These are phyloP conservation scores for Alsophila aescularia DNA, from an alignment of 2,888 invertebrate species.

Conservation along the genomic window DNA sequence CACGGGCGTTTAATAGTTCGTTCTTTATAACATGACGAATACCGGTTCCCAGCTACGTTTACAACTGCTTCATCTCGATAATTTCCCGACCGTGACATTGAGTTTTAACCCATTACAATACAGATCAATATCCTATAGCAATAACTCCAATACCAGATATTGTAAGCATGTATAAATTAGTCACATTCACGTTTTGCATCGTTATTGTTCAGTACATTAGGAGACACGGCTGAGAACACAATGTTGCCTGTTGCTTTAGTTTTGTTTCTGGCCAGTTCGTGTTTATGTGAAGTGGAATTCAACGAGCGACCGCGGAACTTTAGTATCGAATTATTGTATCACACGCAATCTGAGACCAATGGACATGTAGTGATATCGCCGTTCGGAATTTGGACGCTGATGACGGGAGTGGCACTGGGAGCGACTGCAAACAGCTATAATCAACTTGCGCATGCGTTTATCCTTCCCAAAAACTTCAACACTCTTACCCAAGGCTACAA, in stretches of 20 bases:
- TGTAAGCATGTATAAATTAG: constrained; percentile 53
- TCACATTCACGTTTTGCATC: constrained; percentile 57
- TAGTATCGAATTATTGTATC: constrained; percentile 71
- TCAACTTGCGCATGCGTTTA: constrained; percentile 64
- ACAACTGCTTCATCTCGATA: constrained; percentile 7
- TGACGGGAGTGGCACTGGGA: constrained; percentile 74
- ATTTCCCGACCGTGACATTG: constrained; percentile 15
- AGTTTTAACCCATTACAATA: constrained; percentile 23
- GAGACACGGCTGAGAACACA: constrained; percentile 53
- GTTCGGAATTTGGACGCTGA: constrained; percentile 79
- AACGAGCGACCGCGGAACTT: constrained; percentile 72
- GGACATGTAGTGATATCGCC: constrained; percentile 78
- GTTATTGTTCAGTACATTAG: constrained; percentile 60
- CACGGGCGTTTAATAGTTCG: constrained; percentile 4
- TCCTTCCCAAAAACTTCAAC: constrained; percentile 58
- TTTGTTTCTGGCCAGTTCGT: constrained; percentile 54
- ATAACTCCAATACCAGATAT: constrained; percentile 23
- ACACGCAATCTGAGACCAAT: constrained; percentile 64
- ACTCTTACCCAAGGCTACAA: constrained; percentile 62
- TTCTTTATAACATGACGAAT: constrained; percentile 18
- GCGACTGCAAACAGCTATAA: constrained; percentile 65
- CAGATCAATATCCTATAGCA: constrained; percentile 25
- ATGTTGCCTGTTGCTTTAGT: constrained; percentile 58
- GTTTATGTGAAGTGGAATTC: constrained; percentile 65
- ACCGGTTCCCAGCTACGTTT: constrained; percentile 25